Percentiles rank a stretch among this genome's conserved stretches.
These are phyloP conservation scores for Porites rus DNA, from an alignment of 92 coral and sea anemone species.

Conservation along the genomic window DNA sequence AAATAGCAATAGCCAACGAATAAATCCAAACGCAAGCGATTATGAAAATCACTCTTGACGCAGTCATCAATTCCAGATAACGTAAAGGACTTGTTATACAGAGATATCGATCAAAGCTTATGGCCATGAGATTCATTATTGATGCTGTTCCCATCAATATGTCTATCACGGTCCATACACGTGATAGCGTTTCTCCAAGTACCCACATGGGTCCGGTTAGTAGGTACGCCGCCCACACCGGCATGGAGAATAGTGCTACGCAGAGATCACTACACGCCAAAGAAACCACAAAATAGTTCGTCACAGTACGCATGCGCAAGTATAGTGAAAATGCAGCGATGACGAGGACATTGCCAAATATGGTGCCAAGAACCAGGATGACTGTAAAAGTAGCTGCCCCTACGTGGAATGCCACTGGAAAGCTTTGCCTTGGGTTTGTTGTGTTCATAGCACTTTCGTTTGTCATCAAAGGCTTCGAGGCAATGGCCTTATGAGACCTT, in stretches of 20 bases:
- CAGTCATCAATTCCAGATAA: slow-evolving; percentile 72
- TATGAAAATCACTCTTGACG: slow-evolving; percentile 35
- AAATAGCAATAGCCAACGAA: slow-evolving; percentile 69
- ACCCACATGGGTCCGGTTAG: slow-evolving; percentile 81
- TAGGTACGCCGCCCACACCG: slow-evolving; percentile 78
- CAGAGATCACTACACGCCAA: slow-evolving; percentile 84
- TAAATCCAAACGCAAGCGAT: slow-evolving; percentile 72
- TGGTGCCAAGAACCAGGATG: slow-evolving; percentile 65
- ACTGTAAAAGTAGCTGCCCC: slow-evolving; percentile 64
- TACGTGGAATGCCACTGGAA: slow-evolving; percentile 55
- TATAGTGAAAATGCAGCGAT: slow-evolving; percentile 67
- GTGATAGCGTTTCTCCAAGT: slow-evolving; percentile 33
- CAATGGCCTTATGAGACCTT: too few relatives aligned
- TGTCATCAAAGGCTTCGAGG: not conserved
- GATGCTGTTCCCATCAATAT: slow-evolving; percentile 87
- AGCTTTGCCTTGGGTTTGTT: slow-evolving; percentile 30
- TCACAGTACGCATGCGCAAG: slow-evolving; percentile 63
- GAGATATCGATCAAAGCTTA: slow-evolving; percentile 84
- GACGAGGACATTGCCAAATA: slow-evolving; percentile 76
- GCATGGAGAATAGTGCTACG: slow-evolving; percentile 86
- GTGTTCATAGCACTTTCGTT: not conserved
- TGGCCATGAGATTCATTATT: slow-evolving; percentile 82
- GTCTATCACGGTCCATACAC: slow-evolving; percentile 85
- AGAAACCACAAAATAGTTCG: slow-evolving; percentile 80
- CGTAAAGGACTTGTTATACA: slow-evolving; percentile 71